phyloP scores from a whole-genome alignment of 92 coral and sea anemone species.

The Hydrozoanthus gracilis region DNA sequence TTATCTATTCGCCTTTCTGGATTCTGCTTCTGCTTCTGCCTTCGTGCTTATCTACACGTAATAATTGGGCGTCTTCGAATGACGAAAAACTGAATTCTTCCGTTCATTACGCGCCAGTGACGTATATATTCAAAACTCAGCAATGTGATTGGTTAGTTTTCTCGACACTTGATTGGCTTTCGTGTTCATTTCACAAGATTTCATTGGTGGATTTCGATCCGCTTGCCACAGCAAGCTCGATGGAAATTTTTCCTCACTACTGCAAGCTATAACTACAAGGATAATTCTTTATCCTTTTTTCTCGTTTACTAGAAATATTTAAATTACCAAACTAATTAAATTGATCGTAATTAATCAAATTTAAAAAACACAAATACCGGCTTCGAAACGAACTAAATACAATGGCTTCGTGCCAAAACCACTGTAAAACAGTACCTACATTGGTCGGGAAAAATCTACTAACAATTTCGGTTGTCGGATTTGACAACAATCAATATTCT shows the following conservation, averaged over 20 bases:
- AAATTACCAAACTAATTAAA: no score
- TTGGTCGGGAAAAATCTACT: no score
- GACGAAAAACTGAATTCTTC: constrained; percentile 37
- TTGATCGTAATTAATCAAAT: no score
- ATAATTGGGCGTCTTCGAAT: constrained; percentile 47
- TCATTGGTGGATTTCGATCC: constrained; percentile 96
- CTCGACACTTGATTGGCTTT: constrained; percentile 51
- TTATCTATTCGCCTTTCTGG: not conserved
- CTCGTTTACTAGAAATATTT: no score
- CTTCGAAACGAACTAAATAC: no score
- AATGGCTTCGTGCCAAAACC: no score
- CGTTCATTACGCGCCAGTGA: constrained; percentile 41
- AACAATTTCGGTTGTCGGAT: no score
- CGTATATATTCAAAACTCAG: constrained; percentile 36
- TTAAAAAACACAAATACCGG: no score
- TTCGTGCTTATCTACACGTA: constrained; percentile 14
- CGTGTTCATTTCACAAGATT: constrained; percentile 24
- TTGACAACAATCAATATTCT: no score
- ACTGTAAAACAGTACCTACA: no score
- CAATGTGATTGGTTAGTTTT: constrained; percentile 32
- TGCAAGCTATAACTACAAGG: no score
- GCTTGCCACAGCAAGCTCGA: constrained; percentile 79
- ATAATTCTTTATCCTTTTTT: no score
- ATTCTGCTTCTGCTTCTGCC: not conserved
- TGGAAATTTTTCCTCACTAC: not conserved